Base-by-base conservation (phyloP, 1,140 invertebrate species). In the Charaxes varanes region DNA sequence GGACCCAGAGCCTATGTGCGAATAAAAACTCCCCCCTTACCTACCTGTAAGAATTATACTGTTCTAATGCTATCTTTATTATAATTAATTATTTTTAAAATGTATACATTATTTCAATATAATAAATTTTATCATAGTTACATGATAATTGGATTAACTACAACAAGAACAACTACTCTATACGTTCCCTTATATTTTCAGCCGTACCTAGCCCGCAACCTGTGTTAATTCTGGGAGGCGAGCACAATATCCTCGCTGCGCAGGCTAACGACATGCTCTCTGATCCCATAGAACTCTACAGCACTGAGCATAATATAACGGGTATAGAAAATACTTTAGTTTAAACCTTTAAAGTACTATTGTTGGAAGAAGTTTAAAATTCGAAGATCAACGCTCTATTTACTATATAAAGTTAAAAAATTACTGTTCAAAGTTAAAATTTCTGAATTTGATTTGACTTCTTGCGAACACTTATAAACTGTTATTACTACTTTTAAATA, bases 181-280 rank as follows among this genome's bases (percentile, higher is more conserved):
- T n/a, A n/a, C n/a, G n/a, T n/a, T n/a, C n/a, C n/a, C 23, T 16
- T 35, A 33, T 32, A 16, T 34, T 74, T 72, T 38, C 55, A 82
- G 78, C 73, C 26, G 60, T 67, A 38, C 69, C 74, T 27, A 79
- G 69, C 31, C 86, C 90, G 58, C 87, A 90, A 50, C 89, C 90
- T 0, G 87, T 91, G 30, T 63, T 96, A 6, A 89, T 96, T 34
- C 78, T 94, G 3, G 91, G 90, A 10, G 86, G 90, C 8, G 79
- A 90, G 61, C 87, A 90, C 53, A 82, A 87, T 38, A 88, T 95
- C 26, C 74, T 92, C 51, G 87, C 89, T 56, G 88, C 92, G 68
- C 86, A 87, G n/a, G 84, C 90, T 3, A 84, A 93, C 55, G 74
- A 87, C 12, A 87, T 92, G 68, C 48, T 91, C 10, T 88, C 88